Base-by-base conservation (phyloP, 2,797 vertebrate genomes). In the Spatula versicolor region DNA sequence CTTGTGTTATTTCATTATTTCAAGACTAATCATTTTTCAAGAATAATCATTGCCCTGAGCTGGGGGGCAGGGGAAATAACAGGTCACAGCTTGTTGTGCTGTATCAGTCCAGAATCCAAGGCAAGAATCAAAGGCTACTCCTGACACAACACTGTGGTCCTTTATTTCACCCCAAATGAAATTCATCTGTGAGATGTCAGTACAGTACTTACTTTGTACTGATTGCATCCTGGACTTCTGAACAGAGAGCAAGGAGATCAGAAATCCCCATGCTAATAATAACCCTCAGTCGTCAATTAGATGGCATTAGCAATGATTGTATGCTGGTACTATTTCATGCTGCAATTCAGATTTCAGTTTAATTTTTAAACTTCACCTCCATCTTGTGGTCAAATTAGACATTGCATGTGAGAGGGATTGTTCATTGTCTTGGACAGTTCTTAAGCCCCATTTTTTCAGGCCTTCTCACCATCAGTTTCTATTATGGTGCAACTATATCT, bases 351-450 rank as follows among this genome's bases (percentile, higher is more conserved):
- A 21, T 50, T 77, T 73, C 5, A 33, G 26, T 81, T 90, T 74
- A 59, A 91, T 86, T 84, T 94, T 96, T 95, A 95, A 86, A 45
- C 91, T 89, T 93, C 77, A 67, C 31, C 63, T 67, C 97, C 97
- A 95, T 88, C 98, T 97, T 6, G 95, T 81, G 98, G 96, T n/a
- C 25, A 10, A 3, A 4, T 14, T 60, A 14, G 86, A 67, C 63
- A 74, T 10, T 45, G 86, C 86, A 86, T 23, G 58, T 33, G 12
- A 68, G 31, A 45, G 0, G 4, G 16, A 5, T 7, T 50, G 15
- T 10, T 69, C 0, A 0, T n/a, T 28, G 6, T 7, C 23, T 33
- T 23, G 19, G 15, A 8, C 43, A 13, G 43, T 9, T 89, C 62
- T 54, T 22, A 35, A 64, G 9, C 9, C 5, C 9, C 16, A 3